Conservation (phyloP, 2,113 vertebrate genomes). For the Azemiops feae region DNA sequence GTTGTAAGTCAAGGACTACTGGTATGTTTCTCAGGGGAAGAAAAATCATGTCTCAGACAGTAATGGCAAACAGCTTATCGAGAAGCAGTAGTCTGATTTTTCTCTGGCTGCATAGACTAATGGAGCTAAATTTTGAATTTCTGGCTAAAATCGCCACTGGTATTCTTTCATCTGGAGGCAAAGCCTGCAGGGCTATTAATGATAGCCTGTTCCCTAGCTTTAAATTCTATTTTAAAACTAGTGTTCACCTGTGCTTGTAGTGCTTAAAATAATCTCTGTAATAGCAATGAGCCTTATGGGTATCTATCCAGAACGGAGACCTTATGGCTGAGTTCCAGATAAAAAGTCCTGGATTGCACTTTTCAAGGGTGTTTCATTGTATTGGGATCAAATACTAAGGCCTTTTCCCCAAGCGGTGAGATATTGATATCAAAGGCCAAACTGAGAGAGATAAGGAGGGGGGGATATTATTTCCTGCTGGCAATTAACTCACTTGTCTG, state of each 20-base stretch:
- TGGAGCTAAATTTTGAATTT: constrained; percentile 11
- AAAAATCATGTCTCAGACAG: neutral
- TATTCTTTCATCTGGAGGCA: neutral
- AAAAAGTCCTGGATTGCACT: neutral
- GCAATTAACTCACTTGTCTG: neutral
- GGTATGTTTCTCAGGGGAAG: neutral
- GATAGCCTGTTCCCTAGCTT: neutral
- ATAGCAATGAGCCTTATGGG: neutral
- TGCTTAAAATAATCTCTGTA: neutral
- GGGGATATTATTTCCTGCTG: neutral
- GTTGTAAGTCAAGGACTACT: too few relatives aligned
- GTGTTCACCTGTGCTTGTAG: neutral
- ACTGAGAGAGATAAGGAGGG: neutral
- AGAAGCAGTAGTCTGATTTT: neutral
- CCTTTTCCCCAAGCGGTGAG: neutral
- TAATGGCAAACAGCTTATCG: neutral
- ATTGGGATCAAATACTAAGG: neutral
- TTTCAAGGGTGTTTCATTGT: neutral
- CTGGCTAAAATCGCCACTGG: accelerated
- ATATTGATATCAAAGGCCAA: neutral
- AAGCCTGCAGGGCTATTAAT: neutral
- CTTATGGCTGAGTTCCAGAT: neutral
- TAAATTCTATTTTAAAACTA: neutral
- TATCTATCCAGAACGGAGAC: neutral
- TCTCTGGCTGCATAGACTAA: neutral